Evolutionary conservation across 2,113 vertebrate species (phyloP).

Genomic region (Sardina pilchardus): DNA sequence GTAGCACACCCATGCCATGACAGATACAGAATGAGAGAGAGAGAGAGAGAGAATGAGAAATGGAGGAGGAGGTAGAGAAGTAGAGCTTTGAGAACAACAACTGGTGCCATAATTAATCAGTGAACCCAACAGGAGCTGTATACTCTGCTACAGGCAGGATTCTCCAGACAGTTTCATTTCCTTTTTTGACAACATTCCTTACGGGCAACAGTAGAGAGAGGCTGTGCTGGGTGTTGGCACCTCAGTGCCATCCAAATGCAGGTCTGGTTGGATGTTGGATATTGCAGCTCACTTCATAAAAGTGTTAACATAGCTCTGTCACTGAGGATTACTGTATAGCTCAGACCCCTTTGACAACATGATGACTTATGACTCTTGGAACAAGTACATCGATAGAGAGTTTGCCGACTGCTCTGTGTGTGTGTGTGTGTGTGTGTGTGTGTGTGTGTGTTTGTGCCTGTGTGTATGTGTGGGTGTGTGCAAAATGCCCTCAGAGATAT

Average conservation of each 20-base stretch:
- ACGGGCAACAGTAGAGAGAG: background rate
- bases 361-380: background rate
- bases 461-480: background rate
- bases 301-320: background rate
- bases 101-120: background rate
- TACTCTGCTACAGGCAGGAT: background rate
- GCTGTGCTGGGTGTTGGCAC: background rate
- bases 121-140: background rate
- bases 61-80: background rate
- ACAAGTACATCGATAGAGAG: background rate
- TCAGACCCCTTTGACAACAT: background rate
- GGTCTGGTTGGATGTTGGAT: background rate
- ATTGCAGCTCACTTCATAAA: background rate
- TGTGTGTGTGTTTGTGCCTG: background rate
- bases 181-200: background rate
- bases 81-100: background rate
- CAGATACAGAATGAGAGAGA: background rate
- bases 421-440: constrained; percentile 14
- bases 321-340: background rate
- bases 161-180: no score
- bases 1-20: background rate
- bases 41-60: background rate
- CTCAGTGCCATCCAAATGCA: background rate
- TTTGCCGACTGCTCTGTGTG: background rate
- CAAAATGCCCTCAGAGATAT: constrained; percentile 7